Percentiles rank a stretch among this genome's conserved stretches.
These are phyloP conservation scores for Diadumene lineata DNA, from an alignment of 92 coral and sea anemone species.

Conservation along the genomic window DNA sequence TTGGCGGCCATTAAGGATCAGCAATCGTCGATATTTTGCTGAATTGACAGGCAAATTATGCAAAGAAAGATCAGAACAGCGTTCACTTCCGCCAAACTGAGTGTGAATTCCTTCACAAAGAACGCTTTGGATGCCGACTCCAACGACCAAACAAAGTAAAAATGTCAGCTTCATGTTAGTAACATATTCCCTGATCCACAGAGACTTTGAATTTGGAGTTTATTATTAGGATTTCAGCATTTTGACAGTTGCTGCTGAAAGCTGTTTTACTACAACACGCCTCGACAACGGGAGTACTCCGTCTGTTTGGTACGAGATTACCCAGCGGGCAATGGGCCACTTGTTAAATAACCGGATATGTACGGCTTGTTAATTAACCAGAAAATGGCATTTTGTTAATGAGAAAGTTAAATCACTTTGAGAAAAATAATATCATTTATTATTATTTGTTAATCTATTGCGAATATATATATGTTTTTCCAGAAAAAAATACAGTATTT, in stretches of 20 bases:
- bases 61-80: constrained; percentile 10
- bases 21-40: constrained; percentile 14
- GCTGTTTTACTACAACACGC: constrained; percentile 14
- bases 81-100: constrained; percentile 25
- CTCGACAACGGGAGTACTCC: no score
- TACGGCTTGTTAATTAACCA: not conserved
- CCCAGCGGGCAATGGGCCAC: constrained; percentile 26
- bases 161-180: constrained; percentile 5
- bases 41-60: constrained; percentile 5
- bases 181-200: constrained; percentile 9
- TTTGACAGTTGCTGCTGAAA: constrained; percentile 16
- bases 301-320: not conserved
- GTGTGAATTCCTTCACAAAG: constrained; percentile 9
- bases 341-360: constrained; percentile 8
- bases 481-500: no score
- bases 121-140: not conserved
- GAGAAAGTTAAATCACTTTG: no score
- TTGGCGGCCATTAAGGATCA: not conserved
- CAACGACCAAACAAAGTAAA: not conserved
- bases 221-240: constrained; percentile 21
- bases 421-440: no score
- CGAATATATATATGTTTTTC: no score
- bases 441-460: no score
- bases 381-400: not conserved
- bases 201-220: not conserved